These are phyloP conservation scores for Sarcophaga subvicina DNA, from an alignment of 2,888 invertebrate species.

Conservation along the genomic window DNA sequence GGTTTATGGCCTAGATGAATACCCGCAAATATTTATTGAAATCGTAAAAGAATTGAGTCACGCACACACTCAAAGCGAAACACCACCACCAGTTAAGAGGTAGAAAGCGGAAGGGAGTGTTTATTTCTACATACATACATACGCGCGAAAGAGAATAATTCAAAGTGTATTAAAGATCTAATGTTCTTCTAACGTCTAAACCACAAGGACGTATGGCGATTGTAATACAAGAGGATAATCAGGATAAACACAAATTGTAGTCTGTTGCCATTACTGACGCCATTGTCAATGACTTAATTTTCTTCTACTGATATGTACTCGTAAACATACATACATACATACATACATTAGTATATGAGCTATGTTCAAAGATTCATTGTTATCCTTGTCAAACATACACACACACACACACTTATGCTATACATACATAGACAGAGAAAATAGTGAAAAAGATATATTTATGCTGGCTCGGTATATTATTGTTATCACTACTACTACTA, in stretches of 20 bases:
- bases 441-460: conserved; percentile 5
- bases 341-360: neutral
- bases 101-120: neutral
- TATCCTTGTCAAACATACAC: neutral
- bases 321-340: conserved; percentile 3
- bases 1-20: neutral
- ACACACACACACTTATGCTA: conserved; percentile 10
- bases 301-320: neutral
- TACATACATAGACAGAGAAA: neutral
- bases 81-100: neutral
- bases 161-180: neutral
- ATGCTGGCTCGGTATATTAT: neutral
- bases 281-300: neutral
- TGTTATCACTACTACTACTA: conserved; percentile 19
- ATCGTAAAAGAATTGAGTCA: conserved; percentile 11
- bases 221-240: conserved; percentile 57
- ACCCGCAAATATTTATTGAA: conserved; percentile 24
- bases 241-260: conserved; percentile 56
- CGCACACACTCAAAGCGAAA: neutral
- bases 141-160: neutral
- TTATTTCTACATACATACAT: neutral
- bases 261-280: conserved; percentile 25
- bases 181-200: conserved; percentile 20
- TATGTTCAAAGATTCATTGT: neutral
- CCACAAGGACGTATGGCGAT: conserved; percentile 50